Percentiles rank a stretch among this genome's conserved stretches.
Conservation (phyloP, 2,113 vertebrate genomes). For the Odocoileus virginianus region DNA sequence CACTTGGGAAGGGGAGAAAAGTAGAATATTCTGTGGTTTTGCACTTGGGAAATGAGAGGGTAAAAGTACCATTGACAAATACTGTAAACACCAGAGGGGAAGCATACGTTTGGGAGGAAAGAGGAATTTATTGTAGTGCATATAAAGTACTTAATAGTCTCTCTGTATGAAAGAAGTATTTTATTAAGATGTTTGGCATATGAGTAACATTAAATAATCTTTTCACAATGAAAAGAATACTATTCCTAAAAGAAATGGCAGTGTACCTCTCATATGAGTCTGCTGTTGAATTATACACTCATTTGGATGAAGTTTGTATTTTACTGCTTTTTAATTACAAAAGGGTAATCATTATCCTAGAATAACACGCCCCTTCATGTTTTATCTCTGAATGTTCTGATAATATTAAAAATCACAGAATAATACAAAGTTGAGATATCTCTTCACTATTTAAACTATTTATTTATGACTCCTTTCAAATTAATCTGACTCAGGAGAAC, state of each 20-base stretch:
- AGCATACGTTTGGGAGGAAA: background rate
- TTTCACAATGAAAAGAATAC: background rate
- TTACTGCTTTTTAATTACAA: conserved; percentile 26
- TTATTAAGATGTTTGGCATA: background rate
- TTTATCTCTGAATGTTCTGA: conserved; percentile 18
- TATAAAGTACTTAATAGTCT: background rate
- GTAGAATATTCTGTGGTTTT: background rate
- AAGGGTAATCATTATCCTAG: background rate
- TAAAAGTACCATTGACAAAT: background rate
- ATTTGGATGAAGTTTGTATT: background rate
- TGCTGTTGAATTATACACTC: background rate
- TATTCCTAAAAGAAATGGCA: background rate
- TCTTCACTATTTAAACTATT: background rate
- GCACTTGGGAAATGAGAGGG: background rate
- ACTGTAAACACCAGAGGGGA: background rate
- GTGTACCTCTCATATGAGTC: background rate
- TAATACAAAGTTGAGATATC: background rate
- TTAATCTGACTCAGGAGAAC: background rate
- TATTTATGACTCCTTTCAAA: background rate
- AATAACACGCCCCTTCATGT: background rate
- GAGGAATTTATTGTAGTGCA: background rate
- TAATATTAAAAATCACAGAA: background rate
- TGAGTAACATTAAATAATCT: background rate
- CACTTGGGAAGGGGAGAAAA: background rate
- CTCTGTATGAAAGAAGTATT: background rate